Percentiles rank a stretch among this genome's conserved stretches.
Evolutionary conservation across 2,113 vertebrate genomes (phyloP).

Genomic region (Lepisosteus oculatus): DNA sequence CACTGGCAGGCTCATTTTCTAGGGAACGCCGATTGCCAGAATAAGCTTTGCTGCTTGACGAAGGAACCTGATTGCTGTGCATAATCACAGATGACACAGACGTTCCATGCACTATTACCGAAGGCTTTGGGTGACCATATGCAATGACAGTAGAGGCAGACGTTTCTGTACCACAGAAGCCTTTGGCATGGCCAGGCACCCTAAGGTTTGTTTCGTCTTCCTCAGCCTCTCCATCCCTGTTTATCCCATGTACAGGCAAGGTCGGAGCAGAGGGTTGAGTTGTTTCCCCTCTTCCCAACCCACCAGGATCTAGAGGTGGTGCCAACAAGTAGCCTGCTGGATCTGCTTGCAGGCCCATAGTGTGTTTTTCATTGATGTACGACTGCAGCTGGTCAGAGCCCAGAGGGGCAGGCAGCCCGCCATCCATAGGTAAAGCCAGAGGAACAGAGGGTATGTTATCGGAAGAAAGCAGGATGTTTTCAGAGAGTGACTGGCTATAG

Average conservation of each 20-base stretch:
- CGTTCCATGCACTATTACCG: slow-evolving; percentile 81
- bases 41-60: slow-evolving; percentile 66
- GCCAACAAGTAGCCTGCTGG: slow-evolving; percentile 53
- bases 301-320: slow-evolving; percentile 42
- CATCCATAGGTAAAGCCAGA: slow-evolving; percentile 53
- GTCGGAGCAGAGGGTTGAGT: slow-evolving; percentile 33
- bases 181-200: slow-evolving; percentile 44
- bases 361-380: slow-evolving; percentile 52
- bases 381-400: slow-evolving; percentile 57
- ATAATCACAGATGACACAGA: slow-evolving; percentile 63
- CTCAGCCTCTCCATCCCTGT: slow-evolving; percentile 40
- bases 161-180: slow-evolving; percentile 31
- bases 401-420: slow-evolving; percentile 38
- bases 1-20: slow-evolving; percentile 35
- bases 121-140: slow-evolving; percentile 79
- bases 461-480: slow-evolving; percentile 55
- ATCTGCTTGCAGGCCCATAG: slow-evolving; percentile 63
- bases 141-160: slow-evolving; percentile 74
- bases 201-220: slow-evolving; percentile 41
- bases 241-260: slow-evolving; percentile 40
- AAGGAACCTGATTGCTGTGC: slow-evolving; percentile 61
- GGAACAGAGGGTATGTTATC: slow-evolving; percentile 44
- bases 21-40: slow-evolving; percentile 39
- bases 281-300: slow-evolving; percentile 45
- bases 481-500: slow-evolving; percentile 76